A percentile compares a stretch with the other conserved stretches of the same genome.
These are phyloP conservation scores for Ephialtes manifestator DNA, from an alignment of 2,888 invertebrate species.

Conservation along the genomic window DNA sequence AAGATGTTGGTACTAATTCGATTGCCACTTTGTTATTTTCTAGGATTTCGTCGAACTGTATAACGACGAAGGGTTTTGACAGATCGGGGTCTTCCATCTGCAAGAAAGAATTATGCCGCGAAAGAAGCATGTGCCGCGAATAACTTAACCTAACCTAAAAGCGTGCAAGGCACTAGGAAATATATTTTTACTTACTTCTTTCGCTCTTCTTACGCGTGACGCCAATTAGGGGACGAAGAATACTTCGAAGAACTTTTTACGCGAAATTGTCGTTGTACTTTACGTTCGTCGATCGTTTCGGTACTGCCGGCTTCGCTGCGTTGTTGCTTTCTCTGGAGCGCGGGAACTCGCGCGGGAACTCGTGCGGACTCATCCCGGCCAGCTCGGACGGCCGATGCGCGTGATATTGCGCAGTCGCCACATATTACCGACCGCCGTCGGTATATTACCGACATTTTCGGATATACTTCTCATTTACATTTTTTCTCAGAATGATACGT, in stretches of 20 bases:
- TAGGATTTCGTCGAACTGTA: slow-evolving; percentile 1
- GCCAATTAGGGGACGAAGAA: background rate
- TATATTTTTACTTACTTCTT: slow-evolving; percentile 1
- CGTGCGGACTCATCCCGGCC: background rate
- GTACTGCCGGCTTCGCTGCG: background rate
- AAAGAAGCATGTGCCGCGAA: slow-evolving; percentile 1
- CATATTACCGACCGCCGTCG: background rate
- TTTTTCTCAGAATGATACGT: background rate
- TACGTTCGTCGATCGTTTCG: background rate
- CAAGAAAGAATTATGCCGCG: background rate
- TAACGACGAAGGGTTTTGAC: background rate
- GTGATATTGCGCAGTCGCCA: background rate
- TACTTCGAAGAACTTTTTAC: slow-evolving; percentile 1
- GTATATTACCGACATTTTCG: background rate
- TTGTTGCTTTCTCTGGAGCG: background rate
- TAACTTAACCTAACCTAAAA: slow-evolving; percentile 1
- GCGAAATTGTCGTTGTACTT: background rate
- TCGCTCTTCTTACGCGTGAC: background rate
- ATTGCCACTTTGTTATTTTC: background rate
- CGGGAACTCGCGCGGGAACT: background rate
- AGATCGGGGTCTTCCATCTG: background rate
- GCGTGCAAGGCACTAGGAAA: background rate
- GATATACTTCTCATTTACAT: slow-evolving; percentile 1
- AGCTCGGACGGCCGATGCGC: background rate
- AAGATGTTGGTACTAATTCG: background rate